These are phyloP conservation scores for Melikaiella ostensackeni DNA, from an alignment of 2,888 invertebrate genomes.

Conservation along the genomic window DNA sequence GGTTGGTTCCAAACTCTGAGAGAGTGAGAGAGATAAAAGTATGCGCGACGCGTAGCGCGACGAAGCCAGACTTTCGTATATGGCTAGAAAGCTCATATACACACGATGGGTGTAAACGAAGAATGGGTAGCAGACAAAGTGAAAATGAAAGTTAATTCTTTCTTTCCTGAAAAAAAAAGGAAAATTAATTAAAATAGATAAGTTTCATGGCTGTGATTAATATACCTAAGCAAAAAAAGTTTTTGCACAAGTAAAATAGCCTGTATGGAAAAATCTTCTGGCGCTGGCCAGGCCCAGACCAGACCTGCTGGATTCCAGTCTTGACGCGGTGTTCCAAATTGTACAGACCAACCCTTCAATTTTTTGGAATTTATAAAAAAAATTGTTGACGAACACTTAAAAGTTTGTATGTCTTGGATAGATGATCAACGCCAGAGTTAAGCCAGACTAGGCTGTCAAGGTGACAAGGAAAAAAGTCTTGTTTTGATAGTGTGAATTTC, in stretches of 20 bases:
- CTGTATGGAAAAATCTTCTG: no score
- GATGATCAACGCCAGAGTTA: no score
- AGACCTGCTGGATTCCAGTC: no score
- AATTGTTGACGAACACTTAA: no score
- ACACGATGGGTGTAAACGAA: slow-evolving; percentile 33
- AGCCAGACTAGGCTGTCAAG: no score
- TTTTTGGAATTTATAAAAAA: no score
- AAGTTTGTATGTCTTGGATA: no score
- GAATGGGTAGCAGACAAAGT: slow-evolving; percentile 28
- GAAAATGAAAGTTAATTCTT: slow-evolving; percentile 25
- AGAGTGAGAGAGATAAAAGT: slow-evolving; percentile 51
- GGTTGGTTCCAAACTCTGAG: slow-evolving; percentile 65
- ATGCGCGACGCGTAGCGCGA: slow-evolving; percentile 36
- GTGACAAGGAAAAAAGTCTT: no score
- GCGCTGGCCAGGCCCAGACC: no score
- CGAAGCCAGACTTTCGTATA: slow-evolving; percentile 41
- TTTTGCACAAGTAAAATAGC: neutral
- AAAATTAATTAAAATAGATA: neutral
- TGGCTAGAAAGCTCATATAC: slow-evolving; percentile 42
- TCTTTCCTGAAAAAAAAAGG: neutral
- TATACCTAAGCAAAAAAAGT: neutral
- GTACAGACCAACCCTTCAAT: no score
- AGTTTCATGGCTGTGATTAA: neutral
- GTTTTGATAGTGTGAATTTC: no score
- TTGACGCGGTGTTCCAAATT: no score